Evolutionary conservation across 2,888 invertebrate genomes (phyloP), one percentile per base, ranked within the genome.

Genomic region (Caenorhabditis zanzibari): DNA sequence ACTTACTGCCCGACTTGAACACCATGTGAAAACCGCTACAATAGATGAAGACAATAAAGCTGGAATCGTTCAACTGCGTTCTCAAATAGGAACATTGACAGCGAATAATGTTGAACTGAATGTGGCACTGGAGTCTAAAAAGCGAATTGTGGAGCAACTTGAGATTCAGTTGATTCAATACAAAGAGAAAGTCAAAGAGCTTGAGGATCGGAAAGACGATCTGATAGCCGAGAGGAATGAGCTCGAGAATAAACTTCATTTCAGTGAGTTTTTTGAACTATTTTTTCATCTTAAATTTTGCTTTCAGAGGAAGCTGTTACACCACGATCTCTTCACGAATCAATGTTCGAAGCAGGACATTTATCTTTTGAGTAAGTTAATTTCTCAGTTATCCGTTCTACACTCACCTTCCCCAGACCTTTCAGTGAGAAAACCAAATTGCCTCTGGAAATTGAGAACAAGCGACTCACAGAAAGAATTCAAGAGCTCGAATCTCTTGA

Each of bases 361-460:
- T 35, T 73, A 22, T 63, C 56, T 4, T 77, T 82, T 35, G 82
- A 82, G 82, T 82, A 44, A 72, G 81, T 76, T 14, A 38, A 22
- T 64, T 14, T 47, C 2, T n/a, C 52, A n/a, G 32, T 14, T n/a
- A 12, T 63, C 28, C 7, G 10, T 47, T 22, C 7, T 9, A 44
- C 54, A 16, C 61, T 61, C 26, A 28, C 32, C 24, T 56, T n/a
- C 49, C 26, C 16, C 49, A 68, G 68, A 59, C 68, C 63, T 73
- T 81, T 75, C 71, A 81, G 81, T 26, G 75, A 75, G 24, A 63
- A 61, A 10, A 10, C 49, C 4, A 75, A 75, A 49, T 52, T 76
- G 14, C 72, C 77, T 16, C 28, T 80, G 63, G 84, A 84, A 58
- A 58, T 84, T 52, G 81, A 81, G 24, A 84, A 81, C 69, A 74